A percentile compares a stretch with the other conserved stretches of the same genome.
These are phyloP conservation scores for Tetraneura akinire DNA, from an alignment of 1,140 invertebrate genomes.

Conservation along the genomic window DNA sequence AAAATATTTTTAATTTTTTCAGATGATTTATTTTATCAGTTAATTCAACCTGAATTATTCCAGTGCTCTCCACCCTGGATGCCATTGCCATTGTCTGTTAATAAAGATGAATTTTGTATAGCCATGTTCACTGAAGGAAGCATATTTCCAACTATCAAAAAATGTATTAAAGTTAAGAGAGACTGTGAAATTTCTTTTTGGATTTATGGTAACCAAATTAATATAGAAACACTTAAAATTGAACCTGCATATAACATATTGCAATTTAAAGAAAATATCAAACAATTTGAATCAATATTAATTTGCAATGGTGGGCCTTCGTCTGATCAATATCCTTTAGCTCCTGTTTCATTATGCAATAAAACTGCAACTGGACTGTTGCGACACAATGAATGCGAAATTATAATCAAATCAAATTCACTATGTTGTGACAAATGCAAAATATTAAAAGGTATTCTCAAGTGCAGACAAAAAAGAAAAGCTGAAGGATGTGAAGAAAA, in stretches of 20 bases:
- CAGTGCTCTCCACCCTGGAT: neutral
- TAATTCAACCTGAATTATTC: neutral
- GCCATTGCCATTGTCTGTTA: neutral
- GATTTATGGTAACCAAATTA: neutral
- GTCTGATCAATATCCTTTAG: neutral
- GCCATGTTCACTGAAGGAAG: neutral
- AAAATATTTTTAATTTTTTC: neutral
- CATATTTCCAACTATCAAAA: neutral
- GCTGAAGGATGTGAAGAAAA: neutral
- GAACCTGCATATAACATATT: neutral
- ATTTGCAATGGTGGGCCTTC: neutral
- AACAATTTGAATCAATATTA: neutral
- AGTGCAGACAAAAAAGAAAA: neutral
- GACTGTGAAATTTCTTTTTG: neutral
- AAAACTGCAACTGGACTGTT: neutral
- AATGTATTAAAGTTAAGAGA: neutral
- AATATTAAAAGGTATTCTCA: neutral
- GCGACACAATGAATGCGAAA: neutral
- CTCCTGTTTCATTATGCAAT: neutral
- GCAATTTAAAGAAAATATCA: constrained; percentile 6
- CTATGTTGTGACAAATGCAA: neutral
- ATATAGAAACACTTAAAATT: neutral
- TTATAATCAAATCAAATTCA: neutral
- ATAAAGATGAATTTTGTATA: constrained; percentile 2
- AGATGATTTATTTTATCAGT: neutral